Evolutionary conservation across 2,113 vertebrate genomes (phyloP), one percentile per base, ranked within the genome.

Genomic region (Pardalotus punctatus): DNA sequence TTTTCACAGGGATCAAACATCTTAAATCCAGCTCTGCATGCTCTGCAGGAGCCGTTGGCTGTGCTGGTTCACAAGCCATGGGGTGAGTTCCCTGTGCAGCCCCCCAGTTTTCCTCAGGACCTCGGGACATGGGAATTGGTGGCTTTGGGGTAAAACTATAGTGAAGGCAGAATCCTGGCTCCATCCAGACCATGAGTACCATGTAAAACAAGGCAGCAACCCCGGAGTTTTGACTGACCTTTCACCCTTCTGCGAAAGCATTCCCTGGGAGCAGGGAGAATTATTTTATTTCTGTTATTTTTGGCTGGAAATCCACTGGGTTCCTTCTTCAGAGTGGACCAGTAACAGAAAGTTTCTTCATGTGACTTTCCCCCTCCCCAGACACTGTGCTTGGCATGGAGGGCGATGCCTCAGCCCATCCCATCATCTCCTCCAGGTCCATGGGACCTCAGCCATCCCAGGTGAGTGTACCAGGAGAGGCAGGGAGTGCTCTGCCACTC

Each of bases 381-480:
- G 72, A 43, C 38, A 2, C 22, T 33, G 36, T 76, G 43, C 5
- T 77, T 43, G 64, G 24, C n/a, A 43, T 1, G 1, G 43, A 61
- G 45, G 33, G 42, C 24, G 77, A 65, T 80, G 62, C 6, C 10
- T 51, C 66, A 56, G 29, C 54, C 45, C 51, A 18, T 22, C 54
- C 19, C 42, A 10, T 73, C 10, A 0, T 38, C 31, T 78, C n/a
- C 31, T 61, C 22, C 0, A 3, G n/a, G 10, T 33, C 53, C 1
- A 1, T 27, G 12, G 50, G 27, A 60, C 7, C 31, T 62, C 13
- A 3, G 15, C 76, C 4, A 0, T 24, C 51, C 48, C 0, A 0
- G 27, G 2, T 58, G 60, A 71, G 36, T 43, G 81, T 51, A 29
- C n/a, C 1, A 2, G 48, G 72, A 79, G 79, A 14, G 47, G 66